Evolutionary conservation across 2,797 vertebrate species (phyloP), one percentile per base, ranked within the genome.

Genomic region (Coregonus suidteri): DNA sequence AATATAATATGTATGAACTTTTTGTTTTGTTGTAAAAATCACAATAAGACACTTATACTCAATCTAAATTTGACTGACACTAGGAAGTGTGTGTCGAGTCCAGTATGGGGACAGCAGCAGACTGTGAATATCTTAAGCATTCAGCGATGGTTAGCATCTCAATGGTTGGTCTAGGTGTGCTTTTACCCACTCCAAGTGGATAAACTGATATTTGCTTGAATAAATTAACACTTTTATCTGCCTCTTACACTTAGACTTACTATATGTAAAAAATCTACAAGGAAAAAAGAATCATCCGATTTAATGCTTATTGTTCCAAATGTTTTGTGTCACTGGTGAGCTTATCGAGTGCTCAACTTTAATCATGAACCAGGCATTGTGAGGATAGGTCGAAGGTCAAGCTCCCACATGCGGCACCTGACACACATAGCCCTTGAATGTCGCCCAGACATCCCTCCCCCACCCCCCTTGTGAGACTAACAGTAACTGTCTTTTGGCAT

Each of bases 401-500:
- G 66, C 75, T 73, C 62, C 78, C 76, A 79, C 64, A 79, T 79
- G 66, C 73, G 53, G 76, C 77, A 82, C 81, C 80, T 80, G 85
- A 88, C 83, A 86, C 84, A 79, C 89, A 90, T 85, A 82, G 78
- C 80, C 77, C 85, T 87, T 74, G 77, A 85, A 78, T 82, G 78
- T 82, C 74, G 47, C 47, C 74, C 77, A 87, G 83, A 86, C 80
- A 65, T 79, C 31, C 13, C 31, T 2, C 65, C 13, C 25, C 0
- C 64, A 14, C 56, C 81, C 76, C 82, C 79, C 82, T 77, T 80
- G 72, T 85, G 83, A 89, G 81, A 89, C 81, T 82, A 85, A 86
- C 76, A 77, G 75, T 81, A 80, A 86, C 78, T 79, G 88, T 86
- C 86, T 89, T 86, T 88, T 85, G 90, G 89, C 88, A 89, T 93